Base-by-base conservation (phyloP, 2,797 vertebrate species). In the Cyclopterus lumpus region DNA sequence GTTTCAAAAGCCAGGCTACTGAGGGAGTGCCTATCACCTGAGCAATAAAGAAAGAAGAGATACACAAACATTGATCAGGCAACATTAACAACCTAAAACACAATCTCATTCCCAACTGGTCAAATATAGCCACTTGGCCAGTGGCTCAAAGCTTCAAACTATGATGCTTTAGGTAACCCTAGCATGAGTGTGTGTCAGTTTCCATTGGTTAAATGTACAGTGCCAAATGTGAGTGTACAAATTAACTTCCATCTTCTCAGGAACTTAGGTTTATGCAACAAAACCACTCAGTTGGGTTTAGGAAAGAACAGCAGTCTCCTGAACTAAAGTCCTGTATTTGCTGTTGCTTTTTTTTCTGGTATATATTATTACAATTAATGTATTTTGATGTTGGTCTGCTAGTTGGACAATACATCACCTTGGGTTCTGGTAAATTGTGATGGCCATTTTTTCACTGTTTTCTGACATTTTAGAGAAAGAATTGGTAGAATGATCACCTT, bases 1-100 rank as follows among this genome's bases (percentile, higher is more conserved):
- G 97, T 85, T 99, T 99, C 75, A 99, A 90, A 54, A 99, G 94
- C 92, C 97, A 97, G 59, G 97, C 97, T 67, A 99, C 96, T 15
- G 98, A 99, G 0, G 98, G 97, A 15, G 97, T 99, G 83, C 98
- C 98, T 55, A 99, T 98, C 81, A 97, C 97, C 98, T 99, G 91
- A 86, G 54, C 6, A 66, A 79, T 15, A 8, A 10, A 10, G 12
- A 40, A 12, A 67, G 71, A 87, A 1, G 18, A 28, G 81, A 44
- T 1, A 77, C 32, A 76, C n/a, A 79, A 34, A 82, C 28, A 67
- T 11, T 36, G 3, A 34, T 66, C 48, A 73, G 30, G 54, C 2
- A 8, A 55, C 42, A 46, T 61, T 11, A 24, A 32, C 32, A 38
- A 32, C 20, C 11, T 38, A 11, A 18, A 58, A 38, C 14, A 40